Percentiles rank a stretch among this genome's conserved stretches.
These are phyloP conservation scores for Hydrozoanthus gracilis DNA, from an alignment of 92 coral and sea anemone genomes.

Conservation along the genomic window DNA sequence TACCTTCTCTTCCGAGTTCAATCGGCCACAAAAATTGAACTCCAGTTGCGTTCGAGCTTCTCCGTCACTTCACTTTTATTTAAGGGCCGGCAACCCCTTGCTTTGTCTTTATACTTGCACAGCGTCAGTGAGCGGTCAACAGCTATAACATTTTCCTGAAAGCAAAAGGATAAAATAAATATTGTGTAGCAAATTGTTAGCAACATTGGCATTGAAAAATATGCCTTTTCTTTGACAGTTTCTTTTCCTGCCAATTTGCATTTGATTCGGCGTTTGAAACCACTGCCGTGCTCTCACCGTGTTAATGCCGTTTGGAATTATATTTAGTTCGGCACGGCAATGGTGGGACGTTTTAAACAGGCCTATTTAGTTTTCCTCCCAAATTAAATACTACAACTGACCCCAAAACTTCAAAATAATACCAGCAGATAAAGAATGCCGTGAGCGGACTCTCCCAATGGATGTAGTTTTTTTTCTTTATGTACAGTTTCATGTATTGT, in stretches of 20 bases:
- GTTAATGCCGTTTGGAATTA: conserved; percentile 5
- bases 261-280: conserved; percentile 10
- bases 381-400: not conserved
- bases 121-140: conserved; percentile 11
- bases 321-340: conserved; percentile 17
- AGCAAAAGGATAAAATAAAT: conserved; percentile 5
- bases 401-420: conserved; percentile 6
- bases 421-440: too few relatives aligned
- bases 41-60: conserved; percentile 10
- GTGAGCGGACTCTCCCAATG: too few relatives aligned
- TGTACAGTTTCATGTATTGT: conserved; percentile 1
- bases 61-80: conserved; percentile 7
- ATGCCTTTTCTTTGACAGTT: conserved; percentile 7
- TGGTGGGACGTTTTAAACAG: conserved; percentile 7
- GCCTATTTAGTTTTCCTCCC: conserved; percentile 14
- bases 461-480: too few relatives aligned
- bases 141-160: conserved; percentile 3
- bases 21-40: conserved; percentile 8
- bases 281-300: conserved; percentile 30
- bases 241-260: conserved; percentile 9
- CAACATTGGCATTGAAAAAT: conserved; percentile 2
- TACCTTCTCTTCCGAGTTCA: conserved; percentile 9
- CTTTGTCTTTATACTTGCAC: conserved; percentile 7
- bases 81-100: conserved; percentile 12
- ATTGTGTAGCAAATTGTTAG: conserved; percentile 6